These are phyloP conservation scores for Chlorops oryzae DNA, from an alignment of 1,140 invertebrate genomes.

Conservation along the genomic window DNA sequence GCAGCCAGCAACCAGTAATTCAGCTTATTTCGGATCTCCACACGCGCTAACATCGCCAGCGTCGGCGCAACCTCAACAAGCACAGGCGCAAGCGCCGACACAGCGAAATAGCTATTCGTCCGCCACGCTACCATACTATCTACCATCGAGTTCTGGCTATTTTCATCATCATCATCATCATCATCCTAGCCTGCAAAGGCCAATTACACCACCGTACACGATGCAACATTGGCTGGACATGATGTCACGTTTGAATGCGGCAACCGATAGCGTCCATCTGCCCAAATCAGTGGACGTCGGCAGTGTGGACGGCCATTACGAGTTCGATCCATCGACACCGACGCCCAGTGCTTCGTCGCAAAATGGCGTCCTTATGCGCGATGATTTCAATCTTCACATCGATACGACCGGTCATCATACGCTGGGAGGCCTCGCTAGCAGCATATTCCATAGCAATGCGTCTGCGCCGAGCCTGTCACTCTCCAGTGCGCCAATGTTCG, in stretches of 20 bases:
- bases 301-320: slow-evolving; percentile 91
- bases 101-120: no score
- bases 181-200: slow-evolving; percentile 19
- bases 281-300: slow-evolving; percentile 64
- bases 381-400: slow-evolving; percentile 43
- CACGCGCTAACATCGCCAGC: slow-evolving; percentile 12
- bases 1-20: slow-evolving; percentile 19
- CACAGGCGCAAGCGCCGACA: slow-evolving; percentile 27
- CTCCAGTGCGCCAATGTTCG: slow-evolving; percentile 34
- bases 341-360: slow-evolving; percentile 60
- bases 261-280: slow-evolving; percentile 50
- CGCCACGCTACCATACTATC: slow-evolving; percentile 3
- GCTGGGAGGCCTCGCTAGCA: slow-evolving; percentile 32
- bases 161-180: slow-evolving; percentile 30
- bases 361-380: slow-evolving; percentile 52
- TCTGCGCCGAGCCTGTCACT: slow-evolving; percentile 12
- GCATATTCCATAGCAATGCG: slow-evolving; percentile 48
- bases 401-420: slow-evolving; percentile 32
- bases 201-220: slow-evolving; percentile 55
- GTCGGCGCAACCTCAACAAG: slow-evolving; percentile 22
- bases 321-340: slow-evolving; percentile 78
- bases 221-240: slow-evolving; percentile 58
- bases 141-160: no score
- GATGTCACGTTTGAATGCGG: slow-evolving; percentile 50
- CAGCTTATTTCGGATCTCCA: slow-evolving; percentile 11